Evolutionary conservation across 2,113 vertebrate species (phyloP).

Genomic region (Thalassoma bifasciatum): DNA sequence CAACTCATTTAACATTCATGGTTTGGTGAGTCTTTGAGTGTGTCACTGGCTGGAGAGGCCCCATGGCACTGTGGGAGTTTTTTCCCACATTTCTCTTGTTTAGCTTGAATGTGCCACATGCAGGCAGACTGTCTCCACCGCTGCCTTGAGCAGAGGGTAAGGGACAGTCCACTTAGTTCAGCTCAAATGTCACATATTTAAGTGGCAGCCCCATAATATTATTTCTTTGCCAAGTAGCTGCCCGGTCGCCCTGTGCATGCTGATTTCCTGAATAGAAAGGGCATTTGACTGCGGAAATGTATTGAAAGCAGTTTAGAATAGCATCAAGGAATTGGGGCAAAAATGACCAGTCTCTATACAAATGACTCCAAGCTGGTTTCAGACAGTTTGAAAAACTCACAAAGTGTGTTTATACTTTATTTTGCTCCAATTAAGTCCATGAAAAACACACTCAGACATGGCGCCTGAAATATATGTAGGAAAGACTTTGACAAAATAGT

Average conservation of each 20-base stretch:
- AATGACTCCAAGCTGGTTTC: conserved; percentile 12
- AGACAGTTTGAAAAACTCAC: conserved; percentile 2
- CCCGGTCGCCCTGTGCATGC: conserved; percentile 13
- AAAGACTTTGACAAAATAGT: not conserved
- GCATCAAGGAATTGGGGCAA: conserved; percentile 17
- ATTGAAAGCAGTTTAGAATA: conserved; percentile 12
- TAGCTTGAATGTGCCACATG: conserved; percentile 73
- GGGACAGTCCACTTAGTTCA: conserved; percentile 42
- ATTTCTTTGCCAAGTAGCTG: conserved; percentile 26
- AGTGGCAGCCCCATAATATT: conserved; percentile 55
- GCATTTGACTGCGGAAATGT: conserved; percentile 21
- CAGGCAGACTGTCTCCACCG: conserved; percentile 62
- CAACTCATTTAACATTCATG: conserved; percentile 68
- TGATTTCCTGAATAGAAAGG: conserved; percentile 26
- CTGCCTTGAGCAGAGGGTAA: conserved; percentile 17
- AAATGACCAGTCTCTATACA: conserved; percentile 28
- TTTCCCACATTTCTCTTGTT: conserved; percentile 66
- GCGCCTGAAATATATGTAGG: not conserved
- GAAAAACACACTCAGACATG: not conserved
- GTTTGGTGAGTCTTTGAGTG: conserved; percentile 50
- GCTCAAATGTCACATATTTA: conserved; percentile 57
- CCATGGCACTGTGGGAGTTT: conserved; percentile 52
- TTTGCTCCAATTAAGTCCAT: not conserved
- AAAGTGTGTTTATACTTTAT: conserved; percentile 4
- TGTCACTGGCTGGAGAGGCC: conserved; percentile 57